Evolutionary conservation across 2,113 vertebrate species (phyloP).

Genomic region (Corynorhinus townsendii): DNA sequence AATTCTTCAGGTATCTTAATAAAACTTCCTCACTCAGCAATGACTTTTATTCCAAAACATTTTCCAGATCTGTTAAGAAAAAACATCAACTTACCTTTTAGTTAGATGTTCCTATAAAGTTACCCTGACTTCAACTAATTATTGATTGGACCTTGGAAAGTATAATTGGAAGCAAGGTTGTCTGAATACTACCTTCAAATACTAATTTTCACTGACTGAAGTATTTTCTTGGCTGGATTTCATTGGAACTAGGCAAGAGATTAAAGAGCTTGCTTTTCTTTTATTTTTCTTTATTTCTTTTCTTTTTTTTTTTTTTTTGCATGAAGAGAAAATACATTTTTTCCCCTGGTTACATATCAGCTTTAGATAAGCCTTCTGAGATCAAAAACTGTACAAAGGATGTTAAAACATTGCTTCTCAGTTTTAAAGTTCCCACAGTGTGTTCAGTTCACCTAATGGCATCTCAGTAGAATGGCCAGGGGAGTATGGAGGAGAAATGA

Average conservation of each 20-base stretch:
- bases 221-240: conserved; percentile 53
- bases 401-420: conserved; percentile 21
- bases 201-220: conserved; percentile 42
- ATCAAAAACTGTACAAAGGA: conserved; percentile 20
- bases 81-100: conserved; percentile 26
- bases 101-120: background rate
- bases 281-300: background rate
- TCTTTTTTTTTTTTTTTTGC: background rate
- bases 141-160: conserved; percentile 38
- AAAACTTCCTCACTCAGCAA: background rate
- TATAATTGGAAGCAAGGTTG: conserved; percentile 40
- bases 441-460: conserved; percentile 10
- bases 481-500: conserved; percentile 11
- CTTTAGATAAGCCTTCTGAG: conserved; percentile 48
- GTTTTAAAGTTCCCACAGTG: conserved; percentile 12
- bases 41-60: background rate
- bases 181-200: conserved; percentile 4
- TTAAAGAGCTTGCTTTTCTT: conserved; percentile 41
- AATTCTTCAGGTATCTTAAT: conserved; percentile 35
- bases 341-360: background rate
- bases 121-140: conserved; percentile 31
- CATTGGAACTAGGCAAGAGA: conserved; percentile 35
- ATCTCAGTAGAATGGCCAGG: background rate
- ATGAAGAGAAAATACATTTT: conserved; percentile 12
- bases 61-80: conserved; percentile 16